Conservation (phyloP, 1,140 invertebrate genomes). For the Scaptomyza hsui region DNA sequence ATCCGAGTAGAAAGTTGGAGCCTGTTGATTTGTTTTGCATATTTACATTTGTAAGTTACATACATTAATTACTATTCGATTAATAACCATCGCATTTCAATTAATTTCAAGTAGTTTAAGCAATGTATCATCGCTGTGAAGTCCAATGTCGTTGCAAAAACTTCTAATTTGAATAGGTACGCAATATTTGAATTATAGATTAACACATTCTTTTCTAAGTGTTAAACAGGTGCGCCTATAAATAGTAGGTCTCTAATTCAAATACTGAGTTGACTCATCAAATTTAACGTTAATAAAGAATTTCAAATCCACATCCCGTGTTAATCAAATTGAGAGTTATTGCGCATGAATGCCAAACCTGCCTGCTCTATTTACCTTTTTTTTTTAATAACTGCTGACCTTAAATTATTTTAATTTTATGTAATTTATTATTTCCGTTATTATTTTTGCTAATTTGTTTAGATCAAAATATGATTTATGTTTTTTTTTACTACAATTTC, state of each 20-base stretch:
- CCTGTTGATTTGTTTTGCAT: neutral
- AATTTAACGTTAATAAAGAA: constrained; percentile 3
- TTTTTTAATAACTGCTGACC: neutral
- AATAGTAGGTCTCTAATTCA: constrained; percentile 23
- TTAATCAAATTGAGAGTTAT: constrained; percentile 4
- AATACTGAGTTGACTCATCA: constrained; percentile 19
- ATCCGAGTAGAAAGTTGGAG: neutral
- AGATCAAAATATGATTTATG: neutral
- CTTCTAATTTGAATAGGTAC: neutral
- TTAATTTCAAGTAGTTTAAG: neutral
- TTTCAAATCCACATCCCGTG: constrained; percentile 11
- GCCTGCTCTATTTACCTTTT: neutral
- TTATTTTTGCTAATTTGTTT: neutral
- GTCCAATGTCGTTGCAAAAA: neutral
- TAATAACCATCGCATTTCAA: neutral
- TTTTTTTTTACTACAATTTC: neutral
- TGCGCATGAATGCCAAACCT: neutral
- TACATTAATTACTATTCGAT: neutral
- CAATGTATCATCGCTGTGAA: neutral
- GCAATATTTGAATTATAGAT: constrained; percentile 14
- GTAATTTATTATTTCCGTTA: constrained; percentile 12
- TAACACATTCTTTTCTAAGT: constrained; percentile 15
- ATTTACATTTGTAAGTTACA: neutral
- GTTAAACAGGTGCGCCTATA: constrained; percentile 3
- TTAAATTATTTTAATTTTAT: constrained; percentile 30